Base-by-base conservation (phyloP, 2,113 vertebrate species). In the Centropristis striata region DNA sequence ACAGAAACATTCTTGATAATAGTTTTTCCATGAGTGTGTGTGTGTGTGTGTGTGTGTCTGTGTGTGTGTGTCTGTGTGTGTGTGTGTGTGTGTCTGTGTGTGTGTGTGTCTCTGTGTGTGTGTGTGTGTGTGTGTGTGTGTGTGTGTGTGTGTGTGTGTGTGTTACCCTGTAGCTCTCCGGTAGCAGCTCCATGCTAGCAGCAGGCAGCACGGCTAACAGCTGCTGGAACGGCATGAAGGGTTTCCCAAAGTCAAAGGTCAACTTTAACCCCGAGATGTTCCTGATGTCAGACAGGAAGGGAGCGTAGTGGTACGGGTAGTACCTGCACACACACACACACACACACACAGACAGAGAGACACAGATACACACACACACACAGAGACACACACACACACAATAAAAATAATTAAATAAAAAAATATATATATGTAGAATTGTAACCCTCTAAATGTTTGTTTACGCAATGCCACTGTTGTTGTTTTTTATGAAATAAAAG, bases 141-240 rank as follows among this genome's bases (percentile, higher is more conserved):
- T 14, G 66, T 36, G n/a, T 16, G 8, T 2, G 18, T 23, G 64
- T 27, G 36, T 47, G n/a, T 8, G 50, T 5, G 20, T 42, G 37
- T 18, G 16, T 86, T 90, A 99, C 98, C 97, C 98, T 96, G 89
- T 98, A 99, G 86, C 95, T 93, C 39, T 91, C 71, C 44, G 98
- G 98, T 55, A 99, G 93, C 36, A 99, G 94, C 59, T 96, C 96
- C 94, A 96, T 98, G 94, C 98, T 99, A 76, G 97, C 98, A 86
- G 98, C 95, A 80, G 98, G 98, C 63, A 99, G 94, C 23, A 99
- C 98, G 37, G 95, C 98, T 84, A 99, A 92, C 69, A 99, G 96
- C 85, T 99, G 98, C 83, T 99, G 96, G 82, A 99, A 99, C 2
- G 98, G 98, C 96, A 98, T 96, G 89, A 99, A 99, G 76, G 98